Evolutionary conservation across 2,113 vertebrate genomes (phyloP).

Genomic region (Rhizomys pruinosus): DNA sequence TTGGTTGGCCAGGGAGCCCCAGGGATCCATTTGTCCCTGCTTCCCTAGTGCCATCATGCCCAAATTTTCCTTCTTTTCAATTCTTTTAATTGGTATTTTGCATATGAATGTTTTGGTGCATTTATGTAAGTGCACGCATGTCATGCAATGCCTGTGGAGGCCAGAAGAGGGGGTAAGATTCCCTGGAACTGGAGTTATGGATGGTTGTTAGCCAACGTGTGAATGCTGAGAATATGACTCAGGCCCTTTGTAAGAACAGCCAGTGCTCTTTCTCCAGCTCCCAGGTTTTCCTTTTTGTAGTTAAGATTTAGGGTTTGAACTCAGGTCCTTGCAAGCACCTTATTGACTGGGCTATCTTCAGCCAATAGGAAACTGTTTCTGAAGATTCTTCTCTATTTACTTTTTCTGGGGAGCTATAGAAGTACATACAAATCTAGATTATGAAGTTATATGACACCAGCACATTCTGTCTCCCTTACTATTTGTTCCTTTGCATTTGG

Average conservation of each 20-base stretch:
- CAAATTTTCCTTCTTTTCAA: background rate
- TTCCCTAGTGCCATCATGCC: background rate
- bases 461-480: background rate
- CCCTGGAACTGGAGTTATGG: no score
- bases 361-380: constrained; percentile 2
- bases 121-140: no score
- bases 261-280: no score
- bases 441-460: background rate
- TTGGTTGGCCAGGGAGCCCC: no score
- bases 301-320: background rate
- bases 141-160: no score
- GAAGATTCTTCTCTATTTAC: background rate
- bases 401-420: background rate
- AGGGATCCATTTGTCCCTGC: no score
- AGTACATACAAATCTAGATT: background rate
- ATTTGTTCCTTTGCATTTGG: constrained; percentile 20
- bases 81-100: background rate
- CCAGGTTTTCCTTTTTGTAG: background rate
- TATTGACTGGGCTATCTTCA: background rate
- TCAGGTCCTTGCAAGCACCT: background rate
- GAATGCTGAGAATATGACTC: no score
- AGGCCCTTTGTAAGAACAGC: no score
- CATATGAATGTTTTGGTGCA: no score
- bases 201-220: no score
- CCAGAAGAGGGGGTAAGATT: no score